Percentiles rank a stretch among this genome's conserved stretches.
phyloP scores from a whole-genome alignment of 2,113 vertebrate genomes.

The Telmatochromis brichardi region DNA sequence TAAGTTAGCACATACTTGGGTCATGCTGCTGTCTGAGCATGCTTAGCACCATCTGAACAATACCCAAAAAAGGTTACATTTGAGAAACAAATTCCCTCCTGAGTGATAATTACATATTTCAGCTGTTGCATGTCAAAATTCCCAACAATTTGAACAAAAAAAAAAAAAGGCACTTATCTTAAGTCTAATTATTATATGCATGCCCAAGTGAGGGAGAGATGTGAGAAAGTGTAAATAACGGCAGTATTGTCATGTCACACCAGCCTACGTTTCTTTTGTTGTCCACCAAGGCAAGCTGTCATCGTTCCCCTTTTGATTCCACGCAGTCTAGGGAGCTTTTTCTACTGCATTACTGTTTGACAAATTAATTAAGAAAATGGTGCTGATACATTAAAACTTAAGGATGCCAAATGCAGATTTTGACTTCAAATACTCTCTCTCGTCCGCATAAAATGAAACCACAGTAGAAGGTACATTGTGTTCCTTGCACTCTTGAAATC shows the following conservation, averaged over 20 bases:
- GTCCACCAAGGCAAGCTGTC: conserved; percentile 38
- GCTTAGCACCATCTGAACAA: background rate
- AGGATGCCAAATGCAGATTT: background rate
- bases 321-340: conserved; percentile 8
- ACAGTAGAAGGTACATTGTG: background rate
- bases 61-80: background rate
- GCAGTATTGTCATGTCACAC: conserved; percentile 49
- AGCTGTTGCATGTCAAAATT: background rate
- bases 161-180: too few relatives aligned
- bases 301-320: conserved; percentile 4
- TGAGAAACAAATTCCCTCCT: background rate
- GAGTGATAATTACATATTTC: background rate
- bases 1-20: background rate
- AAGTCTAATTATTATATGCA: background rate
- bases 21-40: background rate
- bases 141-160: background rate
- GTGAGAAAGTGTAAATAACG: conserved; percentile 44
- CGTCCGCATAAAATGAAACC: background rate
- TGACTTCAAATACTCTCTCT: background rate
- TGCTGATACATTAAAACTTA: background rate
- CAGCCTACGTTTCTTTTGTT: conserved; percentile 44
- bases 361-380: background rate
- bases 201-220: conserved; percentile 1
- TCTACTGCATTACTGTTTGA: conserved; percentile 8
- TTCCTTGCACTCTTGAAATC: background rate